Percentiles rank a stretch among this genome's conserved stretches.
These are phyloP conservation scores for Pachycephus smyrnensis DNA, from an alignment of 2,888 invertebrate species.

Conservation along the genomic window DNA sequence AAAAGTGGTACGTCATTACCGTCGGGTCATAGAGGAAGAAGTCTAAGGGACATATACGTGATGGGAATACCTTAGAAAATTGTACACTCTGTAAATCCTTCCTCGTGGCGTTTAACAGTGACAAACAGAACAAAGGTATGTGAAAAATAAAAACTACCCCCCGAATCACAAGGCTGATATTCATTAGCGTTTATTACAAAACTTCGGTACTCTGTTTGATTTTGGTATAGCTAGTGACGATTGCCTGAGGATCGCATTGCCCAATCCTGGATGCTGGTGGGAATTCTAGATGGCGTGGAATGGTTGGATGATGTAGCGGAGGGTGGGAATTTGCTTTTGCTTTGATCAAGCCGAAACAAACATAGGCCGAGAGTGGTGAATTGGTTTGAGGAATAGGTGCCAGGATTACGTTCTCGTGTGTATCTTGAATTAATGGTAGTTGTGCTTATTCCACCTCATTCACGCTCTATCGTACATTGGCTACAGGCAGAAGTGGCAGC, in stretches of 20 bases:
- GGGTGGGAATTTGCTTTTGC: background rate
- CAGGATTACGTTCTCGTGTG: conserved; percentile 22
- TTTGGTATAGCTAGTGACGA: background rate
- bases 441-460: background rate
- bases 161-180: background rate
- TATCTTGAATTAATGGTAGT: conserved; percentile 39
- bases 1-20: background rate
- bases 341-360: conserved; percentile 3
- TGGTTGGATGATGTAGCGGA: background rate
- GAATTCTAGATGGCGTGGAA: background rate
- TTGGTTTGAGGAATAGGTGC: background rate
- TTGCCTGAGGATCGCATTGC: background rate
- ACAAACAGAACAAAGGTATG: background rate
- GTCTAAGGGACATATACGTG: background rate
- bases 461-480: background rate
- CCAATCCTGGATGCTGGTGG: background rate
- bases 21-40: background rate
- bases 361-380: background rate
- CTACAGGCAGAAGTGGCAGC: background rate
- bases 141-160: background rate
- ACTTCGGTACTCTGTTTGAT: background rate
- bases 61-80: background rate
- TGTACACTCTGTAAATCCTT: background rate
- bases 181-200: background rate
- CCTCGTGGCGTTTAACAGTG: background rate